Conservation (phyloP, 2,888 invertebrate species). For the Nysson spinosus region DNA sequence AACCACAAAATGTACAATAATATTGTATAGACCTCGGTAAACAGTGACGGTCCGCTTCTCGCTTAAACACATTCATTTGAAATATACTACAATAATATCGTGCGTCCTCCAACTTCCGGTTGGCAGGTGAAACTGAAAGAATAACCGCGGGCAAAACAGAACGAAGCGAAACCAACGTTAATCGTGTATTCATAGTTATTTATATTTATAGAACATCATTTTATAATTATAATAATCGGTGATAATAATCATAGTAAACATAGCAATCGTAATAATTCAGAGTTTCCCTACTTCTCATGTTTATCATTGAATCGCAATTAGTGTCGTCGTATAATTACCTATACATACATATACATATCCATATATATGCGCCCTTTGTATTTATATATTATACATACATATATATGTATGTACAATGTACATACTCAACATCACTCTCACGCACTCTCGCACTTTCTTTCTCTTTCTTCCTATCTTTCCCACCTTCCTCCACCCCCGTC, state of each 20-base stretch:
- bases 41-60: conserved; percentile 66
- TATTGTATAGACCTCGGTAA: conserved; percentile 67
- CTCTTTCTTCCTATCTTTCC: conserved; percentile 1
- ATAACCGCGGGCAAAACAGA: conserved; percentile 63
- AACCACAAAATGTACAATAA: conserved; percentile 77
- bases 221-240: conserved; percentile 78
- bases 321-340: conserved; percentile 70
- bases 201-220: conserved; percentile 69
- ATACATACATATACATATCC: conserved; percentile 73
- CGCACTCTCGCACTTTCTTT: neutral
- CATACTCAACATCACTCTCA: conserved; percentile 48
- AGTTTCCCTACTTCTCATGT: conserved; percentile 64
- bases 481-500: neutral
- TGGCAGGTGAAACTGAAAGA: too few species aligned
- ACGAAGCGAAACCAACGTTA: conserved; percentile 65
- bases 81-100: conserved; percentile 73
- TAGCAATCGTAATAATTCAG: conserved; percentile 77
- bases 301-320: conserved; percentile 59
- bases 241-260: conserved; percentile 80
- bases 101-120: too few species aligned
- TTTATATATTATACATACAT: conserved; percentile 71
- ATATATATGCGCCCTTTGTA: conserved; percentile 68
- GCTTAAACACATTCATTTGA: conserved; percentile 72
- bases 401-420: conserved; percentile 73
- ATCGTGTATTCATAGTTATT: conserved; percentile 65